Base-by-base conservation (phyloP, 2,888 invertebrate species). In the Diploptera punctata region DNA sequence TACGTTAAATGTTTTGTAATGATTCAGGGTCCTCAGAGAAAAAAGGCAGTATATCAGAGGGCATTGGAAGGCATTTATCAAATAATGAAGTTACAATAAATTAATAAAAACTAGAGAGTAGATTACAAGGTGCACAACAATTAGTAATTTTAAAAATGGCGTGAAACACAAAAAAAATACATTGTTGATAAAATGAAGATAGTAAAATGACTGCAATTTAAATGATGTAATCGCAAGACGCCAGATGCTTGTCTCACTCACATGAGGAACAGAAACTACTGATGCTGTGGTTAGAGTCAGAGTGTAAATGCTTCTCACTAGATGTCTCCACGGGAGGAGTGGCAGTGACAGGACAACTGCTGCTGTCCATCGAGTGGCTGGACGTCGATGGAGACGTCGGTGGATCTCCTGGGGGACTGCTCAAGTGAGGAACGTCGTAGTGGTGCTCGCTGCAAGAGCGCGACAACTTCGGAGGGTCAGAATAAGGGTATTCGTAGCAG, bases 391-490 rank as follows among this genome's bases (percentile, higher is more conserved):
- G 76, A 68, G 76, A 77, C 67, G 70, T 82, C 80, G 3, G 81
- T 80, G 47, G 80, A 83, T 84, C 75, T 86, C 84, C 73, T 85
- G 85, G 72, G 85, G 85, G 75, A 85, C 86, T 74, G 85, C 88
- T 91, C 73, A 94, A 86, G 84, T 94, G 94, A 16, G 95, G 95
- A 0, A 95, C 94, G 81, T 95, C 95, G 82, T 95, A 95, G 81
- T 95, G 94, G 81, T 95, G 94, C 80, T 95, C 94, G 72, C 92
- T 92, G 67, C 91, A 87, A 65, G 88, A 89, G 76, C 88, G 83
- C 67, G 88, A 83, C 79, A 85, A 81, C 44, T 79, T 79, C 70
- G 86, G 85, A 71, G 88, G 85, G 76, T 88, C 89, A 38, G 86
- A 82, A 79, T 90, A 92, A 18, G 94, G 94, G 82, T 94, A 94